These are phyloP conservation scores for Conus ventricosus DNA, from an alignment of 1,140 invertebrate species.

Conservation along the genomic window DNA sequence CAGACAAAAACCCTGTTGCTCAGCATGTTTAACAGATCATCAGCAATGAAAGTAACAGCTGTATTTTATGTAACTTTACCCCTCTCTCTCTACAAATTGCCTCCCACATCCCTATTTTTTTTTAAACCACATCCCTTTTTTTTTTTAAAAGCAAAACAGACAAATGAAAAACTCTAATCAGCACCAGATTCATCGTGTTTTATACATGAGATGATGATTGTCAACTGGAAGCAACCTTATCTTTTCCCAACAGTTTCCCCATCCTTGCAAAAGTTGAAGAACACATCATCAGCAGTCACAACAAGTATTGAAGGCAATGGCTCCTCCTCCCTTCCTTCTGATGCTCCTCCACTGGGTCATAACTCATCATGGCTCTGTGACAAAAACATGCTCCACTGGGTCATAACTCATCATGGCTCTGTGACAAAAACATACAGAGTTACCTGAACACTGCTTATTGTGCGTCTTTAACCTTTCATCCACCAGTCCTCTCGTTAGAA, in stretches of 20 bases:
- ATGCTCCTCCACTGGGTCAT: not conserved
- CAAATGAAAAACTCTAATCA: not conserved
- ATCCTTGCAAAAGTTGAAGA: not conserved
- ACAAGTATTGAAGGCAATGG: not conserved
- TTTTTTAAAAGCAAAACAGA: not conserved
- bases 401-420: conserved; percentile 32
- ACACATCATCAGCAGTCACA: not conserved
- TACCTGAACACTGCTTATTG: too few species aligned
- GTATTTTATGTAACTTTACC: not conserved
- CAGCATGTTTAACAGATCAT: too few species aligned
- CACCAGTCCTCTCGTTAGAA: too few species aligned
- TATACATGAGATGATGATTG: not conserved
- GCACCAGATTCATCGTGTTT: not conserved
- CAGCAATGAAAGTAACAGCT: too few species aligned
- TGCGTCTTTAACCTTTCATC: too few species aligned
- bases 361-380: conserved; percentile 24
- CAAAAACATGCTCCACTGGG: not conserved
- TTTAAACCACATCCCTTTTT: not conserved
- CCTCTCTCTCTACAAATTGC: not conserved
- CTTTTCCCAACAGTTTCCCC: not conserved
- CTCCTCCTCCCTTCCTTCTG: not conserved
- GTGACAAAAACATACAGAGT: not conserved
- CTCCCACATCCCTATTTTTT: not conserved
- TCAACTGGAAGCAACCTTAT: not conserved
- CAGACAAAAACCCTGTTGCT: too few species aligned